Base-by-base conservation (phyloP, 2,888 invertebrate genomes). In the Pristionchus fissidentatus region DNA sequence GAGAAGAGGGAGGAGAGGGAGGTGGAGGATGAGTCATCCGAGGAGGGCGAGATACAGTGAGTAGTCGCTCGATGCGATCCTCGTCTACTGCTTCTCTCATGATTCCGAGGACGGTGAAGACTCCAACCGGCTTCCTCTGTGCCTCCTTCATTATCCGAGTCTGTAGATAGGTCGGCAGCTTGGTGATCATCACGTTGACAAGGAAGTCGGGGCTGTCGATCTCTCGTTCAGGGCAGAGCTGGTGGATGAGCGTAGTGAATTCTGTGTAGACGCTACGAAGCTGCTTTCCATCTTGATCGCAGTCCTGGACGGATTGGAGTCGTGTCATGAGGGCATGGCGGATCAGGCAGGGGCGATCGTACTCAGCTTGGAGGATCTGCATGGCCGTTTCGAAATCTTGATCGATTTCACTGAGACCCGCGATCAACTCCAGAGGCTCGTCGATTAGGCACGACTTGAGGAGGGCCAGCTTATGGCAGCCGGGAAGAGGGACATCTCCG, bases 121-220 rank as follows among this genome's bases (percentile, higher is more conserved):
- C 73, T 43, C 73, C 73, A 3, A 73, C 26, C 0, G 73, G 5
- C 29, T 46, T 43, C 29, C 2, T 26, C 46, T 43, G 43, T 0
- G 29, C 15, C 46, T 73, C 46, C 73, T 73, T 73, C 73, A 73
- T 73, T 7, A 73, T 46, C 1, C 46, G 13, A 0, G 46, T 43
- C 46, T 73, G 43, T 1, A 73, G 73, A 1, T 2, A 73, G 73
- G 29, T 73, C 38, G 73, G 73, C 26, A 73, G 38, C 19, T 73
- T 73, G 43, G 73, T 73, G 46, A 73, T 73, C 38, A 73, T 73
- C 19, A 73, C 22, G 43, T 73, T 73, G 43, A 73, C 73, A 15
- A 73, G 22, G 73, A 73, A 73, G 29, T 73, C 73, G 29, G 73
- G 73, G 43, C 43, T 46, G 73, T 73, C 73, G 29, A 3, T 3